Base-by-base conservation (phyloP, 2,888 invertebrate genomes). In the Conus canariensis region DNA sequence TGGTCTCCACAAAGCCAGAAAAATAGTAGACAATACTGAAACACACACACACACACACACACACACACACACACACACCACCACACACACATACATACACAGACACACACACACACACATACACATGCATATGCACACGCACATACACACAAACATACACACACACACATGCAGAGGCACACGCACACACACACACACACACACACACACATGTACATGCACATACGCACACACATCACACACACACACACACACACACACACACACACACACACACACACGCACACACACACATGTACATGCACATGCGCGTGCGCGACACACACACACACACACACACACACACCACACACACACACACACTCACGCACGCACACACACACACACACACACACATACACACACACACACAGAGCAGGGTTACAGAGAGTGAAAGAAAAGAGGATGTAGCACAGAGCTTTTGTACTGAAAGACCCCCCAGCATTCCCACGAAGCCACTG, bases 51-150 rank as follows among this genome's bases (percentile, higher is more conserved):
- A 80, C 25, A 80, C 80, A 80, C 30, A 80, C 30, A 80, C 80
- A 80, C 30, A 80, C 30, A 80, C 30, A 80, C 80, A 80, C 16
- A 80, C 80, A 80, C 30, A 80, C 80, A 80, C 30, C 16, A n/a
- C 16, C 80, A 80, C 80, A 80, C 30, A 80, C 80, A 80, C 80
- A 80, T n/a, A 80, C 80, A 80, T 16, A 80, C 80, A 80, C 80
- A 80, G 7, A 80, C 80, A 80, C 30, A 80, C 16, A 80, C 30
- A 80, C 30, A 80, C 30, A 80, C 16, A 80, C n/a, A 80, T 30
- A 80, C 6, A 30, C 1, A 80, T 6, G 56, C 45, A 80, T 3
- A 80, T 6, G 56, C 30, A 80, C 16, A 80, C 30, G 56, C 16
- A 80, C 30, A 30, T 1, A 80, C 30, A 80, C 30, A 30, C 30